Conservation (phyloP, 2,888 invertebrate species). For the Scotopteryx bipunctaria region DNA sequence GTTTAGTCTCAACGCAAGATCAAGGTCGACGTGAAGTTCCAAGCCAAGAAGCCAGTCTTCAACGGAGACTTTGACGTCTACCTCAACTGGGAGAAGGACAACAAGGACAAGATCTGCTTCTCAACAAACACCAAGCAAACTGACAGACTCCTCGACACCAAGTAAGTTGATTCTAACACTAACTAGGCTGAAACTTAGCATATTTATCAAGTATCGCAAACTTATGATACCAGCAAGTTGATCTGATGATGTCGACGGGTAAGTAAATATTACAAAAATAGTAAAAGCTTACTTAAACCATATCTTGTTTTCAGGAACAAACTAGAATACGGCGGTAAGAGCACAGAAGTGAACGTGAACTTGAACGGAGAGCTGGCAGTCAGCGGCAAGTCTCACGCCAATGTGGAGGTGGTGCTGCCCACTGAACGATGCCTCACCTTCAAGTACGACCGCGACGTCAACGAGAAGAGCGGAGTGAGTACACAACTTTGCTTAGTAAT, state of each 20-base stretch:
- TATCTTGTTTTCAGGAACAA: constrained; percentile 72
- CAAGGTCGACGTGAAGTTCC: constrained; percentile 85
- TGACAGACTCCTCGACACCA: constrained; percentile 83
- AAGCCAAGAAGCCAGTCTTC: constrained; percentile 83
- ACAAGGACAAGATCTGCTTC: constrained; percentile 86
- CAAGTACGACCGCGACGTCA: constrained; percentile 62
- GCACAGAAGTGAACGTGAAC: constrained; percentile 63
- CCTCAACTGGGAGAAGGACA: constrained; percentile 88
- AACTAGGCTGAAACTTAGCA: too few relatives aligned
- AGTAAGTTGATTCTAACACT: constrained; percentile 75
- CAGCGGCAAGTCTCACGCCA: constrained; percentile 55
- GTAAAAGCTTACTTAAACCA: too few relatives aligned
- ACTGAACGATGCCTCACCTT: constrained; percentile 67
- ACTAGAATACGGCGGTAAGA: constrained; percentile 67
- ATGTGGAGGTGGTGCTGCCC: constrained; percentile 72
- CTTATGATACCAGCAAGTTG: too few relatives aligned
- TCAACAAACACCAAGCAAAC: constrained; percentile 84
- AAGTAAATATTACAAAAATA: too few relatives aligned
- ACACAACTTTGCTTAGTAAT: background rate
- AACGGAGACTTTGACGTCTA: constrained; percentile 85
- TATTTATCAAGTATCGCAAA: too few relatives aligned
- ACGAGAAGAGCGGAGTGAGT: constrained; percentile 18
- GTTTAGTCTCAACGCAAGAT: constrained; percentile 83
- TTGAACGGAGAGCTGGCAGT: constrained; percentile 47
- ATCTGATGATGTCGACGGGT: too few relatives aligned